A percentile compares a stretch with the other conserved stretches of the same genome.
These are phyloP conservation scores for Ailurus styani DNA, from an alignment of 2,113 vertebrate genomes.

Conservation along the genomic window DNA sequence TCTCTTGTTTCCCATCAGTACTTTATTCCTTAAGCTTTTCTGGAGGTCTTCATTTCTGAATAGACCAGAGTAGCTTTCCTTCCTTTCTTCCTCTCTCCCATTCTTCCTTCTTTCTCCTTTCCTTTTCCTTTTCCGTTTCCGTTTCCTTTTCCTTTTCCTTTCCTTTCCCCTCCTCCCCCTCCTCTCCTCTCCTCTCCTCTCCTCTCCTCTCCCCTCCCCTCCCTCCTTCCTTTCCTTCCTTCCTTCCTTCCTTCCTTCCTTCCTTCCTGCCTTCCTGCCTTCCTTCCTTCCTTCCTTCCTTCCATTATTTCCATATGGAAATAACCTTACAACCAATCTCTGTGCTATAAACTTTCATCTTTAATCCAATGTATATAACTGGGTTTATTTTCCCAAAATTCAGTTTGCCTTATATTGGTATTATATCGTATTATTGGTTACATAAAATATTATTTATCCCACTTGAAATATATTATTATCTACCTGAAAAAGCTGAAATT, in stretches of 20 bases:
- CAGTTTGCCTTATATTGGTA: neutral
- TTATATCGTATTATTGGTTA: neutral
- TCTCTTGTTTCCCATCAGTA: neutral
- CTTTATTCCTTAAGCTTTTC: neutral
- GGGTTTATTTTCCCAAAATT: neutral
- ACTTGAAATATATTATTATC: neutral
- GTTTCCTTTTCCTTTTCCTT: neutral
- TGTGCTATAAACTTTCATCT: neutral
- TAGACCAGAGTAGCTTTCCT: neutral
- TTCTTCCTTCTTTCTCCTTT: neutral
- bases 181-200: too few relatives aligned
- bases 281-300: too few relatives aligned
- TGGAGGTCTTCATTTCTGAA: neutral
- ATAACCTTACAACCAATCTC: neutral
- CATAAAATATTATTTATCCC: neutral
- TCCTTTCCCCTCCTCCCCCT: neutral
- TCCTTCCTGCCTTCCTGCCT: too few relatives aligned
- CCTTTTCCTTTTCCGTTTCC: too few relatives aligned
- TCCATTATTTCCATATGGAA: neutral
- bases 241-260: too few relatives aligned
- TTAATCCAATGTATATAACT: neutral
- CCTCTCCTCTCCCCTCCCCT: too few relatives aligned
- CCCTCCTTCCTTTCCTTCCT: neutral
- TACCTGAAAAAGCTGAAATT: neutral
- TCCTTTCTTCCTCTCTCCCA: neutral